Conservation (phyloP, 2,113 vertebrate genomes). For the Platysteira castanea region DNA sequence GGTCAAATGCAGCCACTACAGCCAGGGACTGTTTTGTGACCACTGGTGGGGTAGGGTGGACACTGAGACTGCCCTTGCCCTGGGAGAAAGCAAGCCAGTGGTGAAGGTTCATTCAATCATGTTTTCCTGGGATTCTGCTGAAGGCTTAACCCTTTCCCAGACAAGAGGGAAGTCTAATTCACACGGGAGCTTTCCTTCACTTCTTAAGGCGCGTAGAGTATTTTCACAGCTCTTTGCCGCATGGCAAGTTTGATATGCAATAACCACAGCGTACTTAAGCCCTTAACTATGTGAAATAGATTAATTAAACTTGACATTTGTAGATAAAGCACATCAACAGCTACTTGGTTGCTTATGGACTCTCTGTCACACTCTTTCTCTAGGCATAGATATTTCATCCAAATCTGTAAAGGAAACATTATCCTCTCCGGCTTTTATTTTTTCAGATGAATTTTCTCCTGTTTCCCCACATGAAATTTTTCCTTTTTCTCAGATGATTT, state of each 20-base stretch:
- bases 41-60: background rate
- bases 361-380: background rate
- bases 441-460: background rate
- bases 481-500: background rate
- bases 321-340: background rate
- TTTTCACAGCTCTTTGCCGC: background rate
- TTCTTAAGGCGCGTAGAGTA: background rate
- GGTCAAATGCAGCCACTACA: fast-evolving
- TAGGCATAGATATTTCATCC: background rate
- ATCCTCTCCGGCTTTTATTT: background rate
- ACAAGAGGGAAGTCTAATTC: background rate
- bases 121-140: background rate
- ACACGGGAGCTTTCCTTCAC: background rate
- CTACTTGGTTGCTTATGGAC: background rate
- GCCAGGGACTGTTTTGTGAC: background rate
- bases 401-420: background rate
- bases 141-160: background rate
- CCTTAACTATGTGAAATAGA: background rate
- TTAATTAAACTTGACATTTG: background rate
- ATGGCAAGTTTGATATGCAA: background rate
- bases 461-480: background rate
- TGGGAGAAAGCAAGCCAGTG: background rate
- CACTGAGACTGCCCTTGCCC: background rate
- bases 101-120: background rate
- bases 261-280: background rate